phyloP scores from a whole-genome alignment of 2,797 vertebrate species.

The Xiphophorus birchmanni region DNA sequence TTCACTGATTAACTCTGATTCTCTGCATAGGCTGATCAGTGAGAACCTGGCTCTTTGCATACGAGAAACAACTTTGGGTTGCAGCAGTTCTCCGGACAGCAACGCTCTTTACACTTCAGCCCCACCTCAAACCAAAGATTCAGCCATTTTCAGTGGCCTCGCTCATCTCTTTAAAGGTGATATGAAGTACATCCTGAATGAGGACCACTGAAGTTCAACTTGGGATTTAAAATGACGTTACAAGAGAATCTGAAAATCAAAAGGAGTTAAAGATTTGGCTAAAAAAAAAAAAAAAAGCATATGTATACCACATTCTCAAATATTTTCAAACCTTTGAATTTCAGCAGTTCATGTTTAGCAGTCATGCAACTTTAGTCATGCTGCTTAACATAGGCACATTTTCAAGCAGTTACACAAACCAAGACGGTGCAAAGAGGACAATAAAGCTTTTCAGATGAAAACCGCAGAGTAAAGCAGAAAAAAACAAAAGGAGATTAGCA shows the following conservation, averaged over 20 bases:
- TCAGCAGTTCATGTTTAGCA: conserved; percentile 1
- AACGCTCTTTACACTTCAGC: background rate
- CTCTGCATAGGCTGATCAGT: conserved; percentile 84
- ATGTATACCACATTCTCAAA: background rate
- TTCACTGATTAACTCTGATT: conserved; percentile 80
- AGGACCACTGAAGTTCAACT: conserved; percentile 6
- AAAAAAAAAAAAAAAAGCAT: background rate
- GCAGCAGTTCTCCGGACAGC: conserved; percentile 15
- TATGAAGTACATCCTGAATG: background rate
- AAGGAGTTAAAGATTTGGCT: background rate
- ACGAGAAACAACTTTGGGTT: conserved; percentile 19
- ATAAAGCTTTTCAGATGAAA: conserved; percentile 26
- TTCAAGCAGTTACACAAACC: conserved; percentile 37
- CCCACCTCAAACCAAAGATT: conserved; percentile 13
- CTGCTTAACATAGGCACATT: conserved; percentile 60
- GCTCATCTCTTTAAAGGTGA: conserved; percentile 7
- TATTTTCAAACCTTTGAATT: background rate
- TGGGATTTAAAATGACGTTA: background rate
- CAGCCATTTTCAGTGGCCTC: conserved; percentile 1
- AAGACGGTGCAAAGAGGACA: conserved; percentile 10
- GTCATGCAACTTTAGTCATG: background rate
- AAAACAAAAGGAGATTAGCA: conserved; percentile 16
- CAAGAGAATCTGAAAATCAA: conserved; percentile 1
- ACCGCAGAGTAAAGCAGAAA: background rate
- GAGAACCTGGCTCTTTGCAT: conserved; percentile 12